Evolutionary conservation across 2,888 invertebrate genomes (phyloP).

Genomic region (Pachycephus smyrnensis): DNA sequence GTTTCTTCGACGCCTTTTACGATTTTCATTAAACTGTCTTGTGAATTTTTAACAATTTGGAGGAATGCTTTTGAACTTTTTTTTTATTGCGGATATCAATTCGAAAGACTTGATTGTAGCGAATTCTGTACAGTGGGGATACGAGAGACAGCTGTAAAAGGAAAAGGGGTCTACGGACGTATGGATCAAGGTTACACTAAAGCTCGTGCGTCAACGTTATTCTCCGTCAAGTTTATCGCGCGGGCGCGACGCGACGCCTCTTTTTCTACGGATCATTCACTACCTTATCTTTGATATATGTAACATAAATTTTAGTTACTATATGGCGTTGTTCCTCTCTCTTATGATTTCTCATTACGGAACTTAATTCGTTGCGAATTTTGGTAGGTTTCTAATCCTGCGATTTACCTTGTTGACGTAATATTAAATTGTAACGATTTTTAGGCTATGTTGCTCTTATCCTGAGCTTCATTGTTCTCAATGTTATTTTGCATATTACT

Average conservation of each 20-base stretch:
- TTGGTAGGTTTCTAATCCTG: background rate
- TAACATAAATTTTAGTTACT: background rate
- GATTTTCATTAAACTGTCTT: background rate
- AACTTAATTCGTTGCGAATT: background rate
- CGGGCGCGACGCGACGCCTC: background rate
- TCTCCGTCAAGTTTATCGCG: background rate
- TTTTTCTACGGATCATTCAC: background rate
- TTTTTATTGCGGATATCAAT: background rate
- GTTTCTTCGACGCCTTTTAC: background rate
- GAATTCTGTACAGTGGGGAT: background rate
- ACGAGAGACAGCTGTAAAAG: background rate
- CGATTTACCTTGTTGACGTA: background rate
- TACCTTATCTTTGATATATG: background rate
- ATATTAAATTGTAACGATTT: background rate
- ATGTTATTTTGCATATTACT: background rate
- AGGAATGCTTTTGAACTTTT: background rate
- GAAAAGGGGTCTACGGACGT: conserved; percentile 35
- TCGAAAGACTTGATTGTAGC: background rate
- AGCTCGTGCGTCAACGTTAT: conserved; percentile 40
- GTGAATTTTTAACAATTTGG: no score
- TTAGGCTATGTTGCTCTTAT: background rate
- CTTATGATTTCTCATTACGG: background rate
- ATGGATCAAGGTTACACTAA: conserved; percentile 62
- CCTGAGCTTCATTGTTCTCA: background rate
- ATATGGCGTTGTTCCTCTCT: background rate